phyloP scores from a whole-genome alignment of 2,113 vertebrate species.

The Microcebus lehilahytsara region DNA sequence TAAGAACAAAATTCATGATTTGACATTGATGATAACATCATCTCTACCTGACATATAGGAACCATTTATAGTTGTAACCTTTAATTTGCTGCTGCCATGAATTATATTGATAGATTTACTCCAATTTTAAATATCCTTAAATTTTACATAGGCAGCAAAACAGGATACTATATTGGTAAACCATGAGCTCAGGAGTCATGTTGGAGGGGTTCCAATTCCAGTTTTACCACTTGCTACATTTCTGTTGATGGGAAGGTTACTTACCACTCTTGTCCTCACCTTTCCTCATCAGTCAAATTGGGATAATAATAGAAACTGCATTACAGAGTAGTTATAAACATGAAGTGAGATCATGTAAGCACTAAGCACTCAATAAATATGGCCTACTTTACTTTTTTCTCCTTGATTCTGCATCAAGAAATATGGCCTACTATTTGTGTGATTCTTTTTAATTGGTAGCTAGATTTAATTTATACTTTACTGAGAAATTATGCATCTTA shows the following conservation, averaged over 20 bases:
- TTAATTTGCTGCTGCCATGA: conserved; percentile 12
- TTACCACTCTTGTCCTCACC: background rate
- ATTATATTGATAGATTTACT: background rate
- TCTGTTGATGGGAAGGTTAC: background rate
- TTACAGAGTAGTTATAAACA: background rate
- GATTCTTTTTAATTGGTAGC: background rate
- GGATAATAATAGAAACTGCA: background rate
- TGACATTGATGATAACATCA: background rate
- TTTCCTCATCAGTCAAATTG: background rate
- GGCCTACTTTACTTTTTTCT: too few species aligned
- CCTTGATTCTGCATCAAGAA: too few species aligned
- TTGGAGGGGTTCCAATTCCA: background rate
- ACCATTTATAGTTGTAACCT: background rate
- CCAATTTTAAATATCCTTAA: background rate
- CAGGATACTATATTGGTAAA: background rate
- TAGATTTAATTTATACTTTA: background rate
- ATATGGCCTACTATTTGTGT: background rate
- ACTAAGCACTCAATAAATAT: background rate
- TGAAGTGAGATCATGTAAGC: background rate
- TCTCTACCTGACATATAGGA: background rate
- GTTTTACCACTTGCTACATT: background rate
- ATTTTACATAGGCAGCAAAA: background rate
- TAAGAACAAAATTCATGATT: background rate
- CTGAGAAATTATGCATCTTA: background rate
- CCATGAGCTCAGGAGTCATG: background rate